Evolutionary conservation across 2,797 vertebrate genomes (phyloP).

Genomic region (Syngnathus rostellatus): DNA sequence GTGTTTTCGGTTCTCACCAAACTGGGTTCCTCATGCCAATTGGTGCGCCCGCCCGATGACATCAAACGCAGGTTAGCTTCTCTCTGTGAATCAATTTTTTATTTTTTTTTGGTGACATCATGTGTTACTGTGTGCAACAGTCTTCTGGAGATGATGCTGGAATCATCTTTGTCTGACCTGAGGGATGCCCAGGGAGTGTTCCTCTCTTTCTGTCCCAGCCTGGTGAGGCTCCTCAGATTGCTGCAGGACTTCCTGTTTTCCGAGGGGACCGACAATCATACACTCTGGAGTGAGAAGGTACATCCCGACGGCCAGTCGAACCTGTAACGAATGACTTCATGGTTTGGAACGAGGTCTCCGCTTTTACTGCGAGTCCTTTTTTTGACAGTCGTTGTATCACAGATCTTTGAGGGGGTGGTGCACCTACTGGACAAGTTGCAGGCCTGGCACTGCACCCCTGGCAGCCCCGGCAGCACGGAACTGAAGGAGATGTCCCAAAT

Average conservation of each 20-base stretch:
- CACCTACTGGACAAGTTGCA: constrained; percentile 87
- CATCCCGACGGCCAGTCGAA: neutral
- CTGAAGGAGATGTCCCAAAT: constrained; percentile 93
- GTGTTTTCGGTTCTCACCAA: constrained; percentile 96
- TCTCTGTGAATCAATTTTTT: neutral
- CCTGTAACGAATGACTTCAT: neutral
- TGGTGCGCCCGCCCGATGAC: constrained; percentile 87
- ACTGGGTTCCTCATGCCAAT: constrained; percentile 84
- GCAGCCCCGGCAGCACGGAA: constrained; percentile 69
- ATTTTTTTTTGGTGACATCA: neutral
- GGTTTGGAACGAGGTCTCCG: constrained; percentile 53
- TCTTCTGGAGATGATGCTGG: constrained; percentile 98
- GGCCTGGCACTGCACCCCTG: constrained; percentile 80
- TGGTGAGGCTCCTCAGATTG: constrained; percentile 83
- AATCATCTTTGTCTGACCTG: constrained; percentile 87
- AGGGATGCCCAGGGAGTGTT: constrained; percentile 68
- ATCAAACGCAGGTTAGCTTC: constrained; percentile 85
- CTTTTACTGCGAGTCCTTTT: constrained; percentile 20
- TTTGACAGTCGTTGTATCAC: constrained; percentile 39
- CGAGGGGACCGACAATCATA: constrained; percentile 84
- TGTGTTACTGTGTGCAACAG: constrained; percentile 51
- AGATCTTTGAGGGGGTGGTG: constrained; percentile 94
- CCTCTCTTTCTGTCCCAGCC: constrained; percentile 77
- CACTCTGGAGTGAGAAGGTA: constrained; percentile 97
- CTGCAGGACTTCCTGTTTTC: constrained; percentile 94